These are phyloP conservation scores for Forficula auricularia DNA, from an alignment of 1,140 invertebrate genomes.

Conservation along the genomic window DNA sequence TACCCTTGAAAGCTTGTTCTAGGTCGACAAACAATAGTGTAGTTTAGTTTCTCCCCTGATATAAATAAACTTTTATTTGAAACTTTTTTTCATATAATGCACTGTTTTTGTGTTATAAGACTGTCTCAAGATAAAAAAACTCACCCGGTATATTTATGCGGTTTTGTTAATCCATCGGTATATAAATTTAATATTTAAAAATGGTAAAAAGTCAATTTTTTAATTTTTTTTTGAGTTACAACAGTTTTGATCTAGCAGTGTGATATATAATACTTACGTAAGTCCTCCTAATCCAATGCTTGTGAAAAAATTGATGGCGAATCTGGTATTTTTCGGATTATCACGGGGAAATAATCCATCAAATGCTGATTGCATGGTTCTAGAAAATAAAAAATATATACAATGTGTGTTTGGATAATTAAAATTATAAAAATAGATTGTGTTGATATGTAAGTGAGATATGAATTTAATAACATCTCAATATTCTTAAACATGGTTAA, in stretches of 20 bases:
- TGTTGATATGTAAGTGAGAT: not conserved
- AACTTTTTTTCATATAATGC: too few relatives aligned
- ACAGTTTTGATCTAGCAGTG: not conserved
- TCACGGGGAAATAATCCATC: slow-evolving; percentile 88
- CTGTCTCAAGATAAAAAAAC: not conserved
- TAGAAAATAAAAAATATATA: slow-evolving; percentile 26
- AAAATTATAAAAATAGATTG: slow-evolving; percentile 1
- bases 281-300: slow-evolving; percentile 93
- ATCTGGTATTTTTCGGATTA: slow-evolving; percentile 89
- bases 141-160: not conserved
- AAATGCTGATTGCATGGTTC: slow-evolving; percentile 70
- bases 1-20: too few relatives aligned
- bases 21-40: too few relatives aligned
- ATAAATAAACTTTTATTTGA: too few relatives aligned
- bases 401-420: too few relatives aligned
- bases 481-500: too few relatives aligned
- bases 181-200: slow-evolving; percentile 4
- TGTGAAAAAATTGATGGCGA: slow-evolving; percentile 99
- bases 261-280: slow-evolving; percentile 39
- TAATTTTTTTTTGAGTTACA: not conserved
- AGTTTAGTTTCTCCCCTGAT: too few relatives aligned
- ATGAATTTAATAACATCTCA: too few relatives aligned
- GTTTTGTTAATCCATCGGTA: not conserved
- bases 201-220: not conserved
- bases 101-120: not conserved